These are phyloP conservation scores for Lanistes nyassanus DNA, from an alignment of 1,140 invertebrate species.

Conservation along the genomic window DNA sequence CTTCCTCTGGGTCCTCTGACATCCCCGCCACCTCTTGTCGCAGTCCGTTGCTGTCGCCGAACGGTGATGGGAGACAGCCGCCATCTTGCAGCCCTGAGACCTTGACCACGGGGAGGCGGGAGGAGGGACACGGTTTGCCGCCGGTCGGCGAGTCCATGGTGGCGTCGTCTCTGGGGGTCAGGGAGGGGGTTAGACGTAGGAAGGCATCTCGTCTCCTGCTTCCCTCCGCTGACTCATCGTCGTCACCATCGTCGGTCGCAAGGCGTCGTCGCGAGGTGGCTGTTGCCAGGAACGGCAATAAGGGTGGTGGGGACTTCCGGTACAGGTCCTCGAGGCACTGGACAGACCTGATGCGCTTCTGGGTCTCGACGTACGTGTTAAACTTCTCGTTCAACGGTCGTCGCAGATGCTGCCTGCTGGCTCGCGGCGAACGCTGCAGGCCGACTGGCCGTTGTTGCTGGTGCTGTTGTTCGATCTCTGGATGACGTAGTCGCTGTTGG, in stretches of 20 bases:
- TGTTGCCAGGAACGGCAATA: slow-evolving; percentile 13
- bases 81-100: neutral
- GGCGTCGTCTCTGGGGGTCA: no score
- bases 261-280: neutral
- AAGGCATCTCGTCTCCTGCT: neutral
- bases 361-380: slow-evolving; percentile 34
- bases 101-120: neutral
- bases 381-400: slow-evolving; percentile 28
- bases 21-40: neutral
- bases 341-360: slow-evolving; percentile 28
- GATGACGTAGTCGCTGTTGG: neutral
- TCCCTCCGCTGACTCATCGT: neutral
- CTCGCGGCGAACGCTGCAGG: neutral
- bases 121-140: neutral
- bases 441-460: neutral
- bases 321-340: slow-evolving; percentile 26
- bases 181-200: neutral
- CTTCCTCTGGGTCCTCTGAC: slow-evolving; percentile 6
- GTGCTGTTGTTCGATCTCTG: slow-evolving; percentile 1
- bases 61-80: neutral
- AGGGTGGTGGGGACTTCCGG: slow-evolving; percentile 2
- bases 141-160: neutral
- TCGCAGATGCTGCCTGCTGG: neutral
- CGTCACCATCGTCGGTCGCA: neutral
- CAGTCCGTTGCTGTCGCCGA: neutral